A percentile compares a stretch with the other conserved stretches of the same genome.
phyloP scores from a whole-genome alignment of 2,113 vertebrate genomes.

The Patagioenas fasciata region DNA sequence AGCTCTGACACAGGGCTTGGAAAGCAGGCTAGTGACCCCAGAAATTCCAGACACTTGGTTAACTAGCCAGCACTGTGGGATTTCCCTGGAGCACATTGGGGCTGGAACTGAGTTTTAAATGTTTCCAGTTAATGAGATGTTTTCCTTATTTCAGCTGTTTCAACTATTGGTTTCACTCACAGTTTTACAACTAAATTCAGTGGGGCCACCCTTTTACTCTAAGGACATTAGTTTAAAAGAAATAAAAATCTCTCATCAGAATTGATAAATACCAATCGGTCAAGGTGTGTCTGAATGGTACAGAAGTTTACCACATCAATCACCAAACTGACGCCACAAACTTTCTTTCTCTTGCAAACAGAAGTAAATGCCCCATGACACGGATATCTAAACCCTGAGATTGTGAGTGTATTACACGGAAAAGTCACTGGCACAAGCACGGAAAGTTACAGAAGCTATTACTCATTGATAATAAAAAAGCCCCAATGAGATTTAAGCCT shows the following conservation, averaged over 20 bases:
- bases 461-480: not conserved
- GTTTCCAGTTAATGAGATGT: not conserved
- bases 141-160: not conserved
- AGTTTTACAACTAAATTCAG: not conserved
- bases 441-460: not conserved
- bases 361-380: not conserved
- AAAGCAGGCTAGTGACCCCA: not conserved
- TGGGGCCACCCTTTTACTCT: not conserved
- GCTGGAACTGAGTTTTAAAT: not conserved
- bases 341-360: not conserved
- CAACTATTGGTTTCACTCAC: not conserved
- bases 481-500: not conserved
- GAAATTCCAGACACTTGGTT: not conserved
- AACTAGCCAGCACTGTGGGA: not conserved
- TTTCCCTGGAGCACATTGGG: not conserved
- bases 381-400: not conserved
- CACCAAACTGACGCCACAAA: not conserved
- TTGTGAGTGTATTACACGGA: not conserved
- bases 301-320: not conserved
- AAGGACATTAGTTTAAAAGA: not conserved
- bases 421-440: not conserved
- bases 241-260: not conserved
- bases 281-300: not conserved
- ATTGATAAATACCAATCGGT: not conserved
- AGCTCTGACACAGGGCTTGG: not conserved